Conservation (phyloP, 2,888 invertebrate species). For the Baronia brevicornis region DNA sequence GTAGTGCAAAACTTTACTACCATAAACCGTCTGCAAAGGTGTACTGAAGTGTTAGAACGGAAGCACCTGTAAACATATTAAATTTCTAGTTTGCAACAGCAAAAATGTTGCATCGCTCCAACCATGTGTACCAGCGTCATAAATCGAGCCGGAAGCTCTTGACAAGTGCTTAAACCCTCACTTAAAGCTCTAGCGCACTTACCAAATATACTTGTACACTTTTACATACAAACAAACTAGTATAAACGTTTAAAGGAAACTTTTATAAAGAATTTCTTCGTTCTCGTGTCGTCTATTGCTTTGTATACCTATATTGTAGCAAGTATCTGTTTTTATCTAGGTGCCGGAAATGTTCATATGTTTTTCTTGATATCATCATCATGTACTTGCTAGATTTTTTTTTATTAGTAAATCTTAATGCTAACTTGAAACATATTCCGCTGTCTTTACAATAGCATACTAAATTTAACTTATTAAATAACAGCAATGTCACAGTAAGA, state of each 20-base stretch:
- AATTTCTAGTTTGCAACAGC: conserved; percentile 8
- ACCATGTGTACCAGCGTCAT: conserved; percentile 12
- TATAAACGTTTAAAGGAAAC: too few species aligned
- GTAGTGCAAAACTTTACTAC: too few species aligned
- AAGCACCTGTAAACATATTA: conserved; percentile 13
- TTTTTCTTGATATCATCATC: neutral
- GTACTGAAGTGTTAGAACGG: too few species aligned
- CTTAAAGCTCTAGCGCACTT: conserved; percentile 17
- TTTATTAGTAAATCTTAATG: too few species aligned
- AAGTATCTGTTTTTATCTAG: neutral
- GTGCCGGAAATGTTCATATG: neutral
- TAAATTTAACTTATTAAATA: too few species aligned
- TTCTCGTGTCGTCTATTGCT: conserved; percentile 14
- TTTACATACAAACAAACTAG: conserved; percentile 16
- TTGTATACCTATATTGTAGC: neutral
- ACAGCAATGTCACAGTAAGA: too few species aligned
- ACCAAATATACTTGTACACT: conserved; percentile 15
- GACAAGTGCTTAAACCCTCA: conserved; percentile 16
- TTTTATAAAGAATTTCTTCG: conserved; percentile 12
- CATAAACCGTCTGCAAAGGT: too few species aligned
- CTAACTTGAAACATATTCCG: too few species aligned
- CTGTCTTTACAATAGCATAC: too few species aligned
- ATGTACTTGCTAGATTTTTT: neutral
- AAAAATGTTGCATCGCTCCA: conserved; percentile 14
- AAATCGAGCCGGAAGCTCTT: conserved; percentile 14